These are phyloP conservation scores for Remorina albescens DNA, from an alignment of 2,797 vertebrate species.

Conservation along the genomic window DNA sequence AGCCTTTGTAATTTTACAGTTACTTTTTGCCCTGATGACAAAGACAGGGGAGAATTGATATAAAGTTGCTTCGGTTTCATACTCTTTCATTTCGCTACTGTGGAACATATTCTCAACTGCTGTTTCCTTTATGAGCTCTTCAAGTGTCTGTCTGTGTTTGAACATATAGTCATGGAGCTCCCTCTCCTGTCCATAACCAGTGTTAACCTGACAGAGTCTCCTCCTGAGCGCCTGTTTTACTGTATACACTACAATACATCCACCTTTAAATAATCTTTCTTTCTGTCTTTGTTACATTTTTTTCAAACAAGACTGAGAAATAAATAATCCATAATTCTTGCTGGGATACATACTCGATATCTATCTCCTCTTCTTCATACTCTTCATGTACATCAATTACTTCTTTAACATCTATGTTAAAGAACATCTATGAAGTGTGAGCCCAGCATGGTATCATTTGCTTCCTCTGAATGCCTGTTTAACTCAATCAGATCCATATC, in stretches of 20 bases:
- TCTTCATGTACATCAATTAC: neutral
- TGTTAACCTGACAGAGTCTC: neutral
- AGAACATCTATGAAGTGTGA: neutral
- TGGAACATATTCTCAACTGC: conserved; percentile 2
- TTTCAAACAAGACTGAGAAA: neutral
- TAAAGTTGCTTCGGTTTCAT: neutral
- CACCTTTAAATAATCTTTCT: neutral
- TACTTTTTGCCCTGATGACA: neutral
- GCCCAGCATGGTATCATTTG: too few species aligned
- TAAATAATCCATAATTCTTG: neutral
- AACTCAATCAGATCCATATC: neutral
- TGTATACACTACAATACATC: neutral
- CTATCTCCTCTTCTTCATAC: neutral
- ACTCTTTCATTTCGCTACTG: neutral
- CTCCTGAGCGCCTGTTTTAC: neutral
- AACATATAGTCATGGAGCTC: neutral
- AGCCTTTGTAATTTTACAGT: neutral
- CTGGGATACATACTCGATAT: neutral
- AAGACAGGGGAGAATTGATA: neutral
- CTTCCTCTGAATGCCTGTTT: neutral
- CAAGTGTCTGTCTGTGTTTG: neutral
- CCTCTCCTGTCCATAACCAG: conserved; percentile 5
- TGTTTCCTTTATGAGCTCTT: neutral
- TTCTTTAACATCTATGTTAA: neutral
- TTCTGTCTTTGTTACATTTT: neutral